Evolutionary conservation across 2,888 invertebrate species (phyloP).

Genomic region (Hypolimnas misippus): DNA sequence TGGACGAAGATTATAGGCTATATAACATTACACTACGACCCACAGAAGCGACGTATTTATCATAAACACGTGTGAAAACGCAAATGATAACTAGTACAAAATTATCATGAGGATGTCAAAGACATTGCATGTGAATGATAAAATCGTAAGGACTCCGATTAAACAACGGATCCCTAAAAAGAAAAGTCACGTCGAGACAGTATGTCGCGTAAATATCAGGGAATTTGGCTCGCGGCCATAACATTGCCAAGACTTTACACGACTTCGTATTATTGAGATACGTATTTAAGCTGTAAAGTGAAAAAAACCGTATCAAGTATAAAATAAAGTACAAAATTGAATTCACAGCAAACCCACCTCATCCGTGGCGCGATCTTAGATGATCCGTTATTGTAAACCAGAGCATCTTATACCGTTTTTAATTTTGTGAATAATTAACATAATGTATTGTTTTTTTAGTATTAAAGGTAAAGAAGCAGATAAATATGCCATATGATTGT

Average conservation of each 20-base stretch:
- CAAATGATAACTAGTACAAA: too few relatives aligned
- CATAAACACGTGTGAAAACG: too few relatives aligned
- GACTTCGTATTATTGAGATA: slow-evolving; percentile 5
- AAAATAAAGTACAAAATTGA: slow-evolving; percentile 20
- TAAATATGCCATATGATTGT: too few relatives aligned
- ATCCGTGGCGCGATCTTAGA: slow-evolving; percentile 13
- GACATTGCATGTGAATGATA: too few relatives aligned
- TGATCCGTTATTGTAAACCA: slow-evolving; percentile 23
- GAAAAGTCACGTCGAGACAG: slow-evolving; percentile 51
- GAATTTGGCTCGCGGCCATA: slow-evolving; percentile 60
- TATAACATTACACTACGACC: too few relatives aligned
- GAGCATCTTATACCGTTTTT: slow-evolving; percentile 22
- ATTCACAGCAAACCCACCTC: slow-evolving; percentile 16
- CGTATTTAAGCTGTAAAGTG: background rate
- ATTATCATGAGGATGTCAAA: too few relatives aligned
- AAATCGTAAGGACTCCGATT: background rate
- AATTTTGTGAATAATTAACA: slow-evolving; percentile 15
- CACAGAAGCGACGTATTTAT: too few relatives aligned
- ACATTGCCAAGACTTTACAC: slow-evolving; percentile 43
- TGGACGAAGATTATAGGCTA: too few relatives aligned
- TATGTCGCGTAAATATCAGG: slow-evolving; percentile 56
- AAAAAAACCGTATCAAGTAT: slow-evolving; percentile 4
- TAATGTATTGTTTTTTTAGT: background rate
- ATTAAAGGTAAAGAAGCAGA: background rate
- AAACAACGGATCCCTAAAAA: background rate